Base-by-base conservation (phyloP, 2,888 invertebrate genomes). In the Xylophagus ater region DNA sequence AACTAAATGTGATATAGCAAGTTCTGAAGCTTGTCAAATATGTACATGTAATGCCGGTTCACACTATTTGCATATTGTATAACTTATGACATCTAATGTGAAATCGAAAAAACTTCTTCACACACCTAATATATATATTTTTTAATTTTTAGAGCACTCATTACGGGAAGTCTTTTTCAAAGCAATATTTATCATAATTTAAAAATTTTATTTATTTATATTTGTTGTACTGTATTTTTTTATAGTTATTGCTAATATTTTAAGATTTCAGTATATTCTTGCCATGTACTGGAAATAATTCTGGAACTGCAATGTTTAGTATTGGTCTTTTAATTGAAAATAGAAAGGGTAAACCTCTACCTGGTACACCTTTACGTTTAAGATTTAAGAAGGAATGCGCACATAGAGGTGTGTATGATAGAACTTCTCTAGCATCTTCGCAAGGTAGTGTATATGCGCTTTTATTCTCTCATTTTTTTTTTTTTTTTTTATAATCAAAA, bases 321-420 rank as follows among this genome's bases (percentile, higher is more conserved):
- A 83, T 90, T 60, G 87, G 89, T 47, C 70, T 92, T 51, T 73
- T 82, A 54, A 83, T 92, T 56, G 80, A 84, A 66, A 82, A 77
- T 56, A 74, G 82, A 51, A 79, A 80, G 62, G 81, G 83, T 46
- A 74, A 76, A 59, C 78, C 85, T 47, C 67, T 90, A 52, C 81
- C 82, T 58, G 89, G 89, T 57, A 90, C 88, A 56, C 90, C 90
- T 44, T 69, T 92, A 54, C 74, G 86, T 56, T 72, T 90, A 59
- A 81, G 80, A 66, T 74, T 90, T 61, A 78, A 85, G 68, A 90
- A 90, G 77, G 89, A 90, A 74, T 92, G 90, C 73, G 81, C 85
- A 65, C 83, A 84, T 73, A 81, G 85, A 78, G 85, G 86, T 85
- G 78, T 78, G 78, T 78, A 73, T 73, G 71, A 74, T 58, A 63